Conservation (phyloP, 2,113 vertebrate species). For the Cephalophus harveyi region DNA sequence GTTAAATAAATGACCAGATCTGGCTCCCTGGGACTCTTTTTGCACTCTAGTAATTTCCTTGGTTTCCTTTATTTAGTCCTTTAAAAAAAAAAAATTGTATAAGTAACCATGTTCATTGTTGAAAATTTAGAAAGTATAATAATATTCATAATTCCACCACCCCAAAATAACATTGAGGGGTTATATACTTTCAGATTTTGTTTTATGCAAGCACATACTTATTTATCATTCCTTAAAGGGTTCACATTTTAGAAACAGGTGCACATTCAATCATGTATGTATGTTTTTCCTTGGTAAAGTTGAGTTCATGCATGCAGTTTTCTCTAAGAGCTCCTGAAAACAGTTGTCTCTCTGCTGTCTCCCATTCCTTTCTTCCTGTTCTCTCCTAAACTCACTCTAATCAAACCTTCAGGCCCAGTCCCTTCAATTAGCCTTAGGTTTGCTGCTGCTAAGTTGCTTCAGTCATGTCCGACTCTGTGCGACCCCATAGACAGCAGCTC, state of each 20-base stretch:
- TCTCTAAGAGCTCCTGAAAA: background rate
- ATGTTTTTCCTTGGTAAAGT: background rate
- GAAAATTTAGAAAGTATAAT: conserved; percentile 10
- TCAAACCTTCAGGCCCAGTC: background rate
- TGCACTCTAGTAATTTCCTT: conserved; percentile 1
- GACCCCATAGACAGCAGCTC: too few relatives aligned
- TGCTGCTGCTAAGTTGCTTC: background rate
- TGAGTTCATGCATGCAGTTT: background rate
- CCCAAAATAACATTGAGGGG: background rate
- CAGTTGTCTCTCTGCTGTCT: background rate
- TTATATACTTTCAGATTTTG: background rate
- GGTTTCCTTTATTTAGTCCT: background rate
- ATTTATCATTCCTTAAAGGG: background rate
- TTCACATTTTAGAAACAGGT: background rate
- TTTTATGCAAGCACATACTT: background rate
- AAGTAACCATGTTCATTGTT: background rate
- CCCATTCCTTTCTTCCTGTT: background rate
- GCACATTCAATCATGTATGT: background rate
- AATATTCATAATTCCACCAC: background rate
- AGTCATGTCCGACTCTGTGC: too few relatives aligned
- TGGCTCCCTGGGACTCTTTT: background rate
- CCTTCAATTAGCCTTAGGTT: background rate
- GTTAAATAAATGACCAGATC: background rate
- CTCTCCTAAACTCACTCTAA: background rate
- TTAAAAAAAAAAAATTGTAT: background rate